These are phyloP conservation scores for Rhamphomyia laevipes DNA, from an alignment of 2,888 invertebrate species.

Conservation along the genomic window DNA sequence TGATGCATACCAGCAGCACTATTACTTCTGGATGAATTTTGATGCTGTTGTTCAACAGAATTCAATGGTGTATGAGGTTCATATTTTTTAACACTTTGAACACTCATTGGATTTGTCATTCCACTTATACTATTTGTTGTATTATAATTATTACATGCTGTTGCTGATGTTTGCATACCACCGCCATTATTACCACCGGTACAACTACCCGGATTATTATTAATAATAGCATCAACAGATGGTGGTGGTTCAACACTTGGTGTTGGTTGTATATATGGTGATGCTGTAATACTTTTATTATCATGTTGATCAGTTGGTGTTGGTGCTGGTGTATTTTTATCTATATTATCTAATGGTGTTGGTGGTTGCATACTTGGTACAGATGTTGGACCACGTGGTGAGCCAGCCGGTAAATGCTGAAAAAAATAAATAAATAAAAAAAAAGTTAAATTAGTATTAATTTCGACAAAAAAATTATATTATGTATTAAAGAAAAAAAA, in stretches of 20 bases:
- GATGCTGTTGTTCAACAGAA: background rate
- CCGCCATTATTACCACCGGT: conserved; percentile 9
- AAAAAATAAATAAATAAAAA: background rate
- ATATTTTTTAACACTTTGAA: background rate
- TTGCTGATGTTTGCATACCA: conserved; percentile 24
- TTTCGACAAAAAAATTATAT: too few relatives aligned
- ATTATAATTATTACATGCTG: background rate
- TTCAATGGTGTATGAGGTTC: background rate
- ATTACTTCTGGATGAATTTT: background rate
- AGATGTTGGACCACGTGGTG: conserved; percentile 51
- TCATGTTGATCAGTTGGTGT: conserved; percentile 38
- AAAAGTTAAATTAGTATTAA: background rate
- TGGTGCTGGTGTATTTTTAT: conserved; percentile 38
- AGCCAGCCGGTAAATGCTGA: conserved; percentile 37
- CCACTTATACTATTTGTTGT: conserved; percentile 14
- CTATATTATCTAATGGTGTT: conserved; percentile 36
- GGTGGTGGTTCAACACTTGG: conserved; percentile 35
- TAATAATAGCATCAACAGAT: conserved; percentile 23
- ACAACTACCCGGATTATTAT: background rate
- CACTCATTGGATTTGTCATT: conserved; percentile 12
- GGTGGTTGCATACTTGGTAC: conserved; percentile 36
- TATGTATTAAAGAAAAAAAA: background rate
- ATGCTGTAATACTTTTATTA: conserved; percentile 36
- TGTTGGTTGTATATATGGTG: conserved; percentile 35
- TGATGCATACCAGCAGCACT: background rate